Percentiles rank a stretch among this genome's conserved stretches.
phyloP scores from a whole-genome alignment of 2,888 invertebrate species.

The Conistra vaccinii region DNA sequence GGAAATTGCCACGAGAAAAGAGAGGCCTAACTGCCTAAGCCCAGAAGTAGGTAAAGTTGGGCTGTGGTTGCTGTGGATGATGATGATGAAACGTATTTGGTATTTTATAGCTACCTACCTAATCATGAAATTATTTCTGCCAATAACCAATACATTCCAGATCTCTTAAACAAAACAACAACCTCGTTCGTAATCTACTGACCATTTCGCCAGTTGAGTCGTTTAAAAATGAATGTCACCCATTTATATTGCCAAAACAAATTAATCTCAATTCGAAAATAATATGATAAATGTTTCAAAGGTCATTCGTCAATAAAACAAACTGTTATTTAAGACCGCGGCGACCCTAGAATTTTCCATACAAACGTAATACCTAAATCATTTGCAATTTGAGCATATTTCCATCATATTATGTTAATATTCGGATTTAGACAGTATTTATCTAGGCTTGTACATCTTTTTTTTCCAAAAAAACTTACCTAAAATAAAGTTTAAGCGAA shows the following conservation, averaged over 20 bases:
- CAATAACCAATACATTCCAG: not conserved
- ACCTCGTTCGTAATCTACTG: not conserved
- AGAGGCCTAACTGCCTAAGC: not conserved
- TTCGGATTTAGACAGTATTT: too few species aligned
- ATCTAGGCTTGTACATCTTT: too few species aligned
- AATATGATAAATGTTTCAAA: not conserved
- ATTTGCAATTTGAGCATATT: too few species aligned
- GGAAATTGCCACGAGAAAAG: not conserved
- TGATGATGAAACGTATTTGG: not conserved
- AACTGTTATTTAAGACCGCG: conserved; percentile 22
- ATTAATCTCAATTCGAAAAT: conserved; percentile 22
- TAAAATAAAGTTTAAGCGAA: too few species aligned
- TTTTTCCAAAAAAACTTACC: too few species aligned
- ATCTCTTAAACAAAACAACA: not conserved
- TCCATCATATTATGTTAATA: too few species aligned
- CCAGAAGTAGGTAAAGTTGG: not conserved
- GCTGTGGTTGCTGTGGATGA: not conserved
- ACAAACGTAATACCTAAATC: too few species aligned
- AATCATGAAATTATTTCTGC: not conserved
- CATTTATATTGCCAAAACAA: conserved; percentile 25
- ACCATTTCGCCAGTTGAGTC: not conserved
- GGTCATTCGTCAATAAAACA: conserved; percentile 21
- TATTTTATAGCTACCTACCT: not conserved
- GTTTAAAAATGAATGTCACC: not conserved
- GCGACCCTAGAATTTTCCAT: too few species aligned